Evolutionary conservation across 2,888 invertebrate species (phyloP), one percentile per base, ranked within the genome.

Genomic region (Mythimna loreyi): DNA sequence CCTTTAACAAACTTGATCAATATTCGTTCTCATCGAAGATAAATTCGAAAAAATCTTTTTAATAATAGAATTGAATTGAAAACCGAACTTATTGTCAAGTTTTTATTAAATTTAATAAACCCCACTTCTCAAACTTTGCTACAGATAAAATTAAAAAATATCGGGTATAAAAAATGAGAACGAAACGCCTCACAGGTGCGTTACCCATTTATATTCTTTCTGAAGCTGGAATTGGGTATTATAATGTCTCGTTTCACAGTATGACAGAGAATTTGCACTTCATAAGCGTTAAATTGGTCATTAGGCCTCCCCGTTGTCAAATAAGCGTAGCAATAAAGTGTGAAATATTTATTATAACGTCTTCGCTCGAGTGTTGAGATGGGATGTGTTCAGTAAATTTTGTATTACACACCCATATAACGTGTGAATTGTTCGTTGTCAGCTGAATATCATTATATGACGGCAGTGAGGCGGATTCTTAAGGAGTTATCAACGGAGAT

Each of bases 251-350:
- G 91, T 93, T 93, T 91, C 89, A 85, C 88, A 90, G 91, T 92
- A 91, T 93, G 94, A 93, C 94, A 93, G 92, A 90, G 90, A 94
- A 95, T 95, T 95, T 94, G 93, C 94, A 94, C 94, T 94, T 94
- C 93, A 93, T 94, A 94, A 94, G 92, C 93, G 91, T 91, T 92
- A 94, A 95, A 94, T 94, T 94, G 93, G 91, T 93, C 93, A 94
- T 94, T 94, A 94, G 89, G 87, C 86, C 87, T 84, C 87, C 88
- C 87, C 89, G 86, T 91, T 88, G 89, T 88, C 90, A 89, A 91
- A 92, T 92, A 90, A 90, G 89, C 86, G 86, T 79, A 75, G 91
- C 88, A 91, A 92, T 94, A 93, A 93, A 93, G 87, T 91, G 87
- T 87, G 91, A 91, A 92, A 91, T 92, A 92, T 92, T 91, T 93